These are phyloP conservation scores for Nephrotoma guestfalica DNA, from an alignment of 2,888 invertebrate genomes.

Conservation along the genomic window DNA sequence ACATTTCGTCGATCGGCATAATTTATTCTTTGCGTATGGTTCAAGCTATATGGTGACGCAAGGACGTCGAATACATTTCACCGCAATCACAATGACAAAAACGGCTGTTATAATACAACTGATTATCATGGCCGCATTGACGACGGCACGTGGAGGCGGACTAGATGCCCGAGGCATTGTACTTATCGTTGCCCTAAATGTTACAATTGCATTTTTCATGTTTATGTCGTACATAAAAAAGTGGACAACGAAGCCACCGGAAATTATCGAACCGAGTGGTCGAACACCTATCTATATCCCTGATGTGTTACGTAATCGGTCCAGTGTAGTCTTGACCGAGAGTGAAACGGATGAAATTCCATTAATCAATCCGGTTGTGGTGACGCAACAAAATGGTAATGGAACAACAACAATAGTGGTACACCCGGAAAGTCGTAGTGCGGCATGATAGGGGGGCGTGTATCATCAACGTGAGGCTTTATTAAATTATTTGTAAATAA, in stretches of 20 bases:
- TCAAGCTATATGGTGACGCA: constrained; percentile 74
- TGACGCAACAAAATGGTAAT: neutral
- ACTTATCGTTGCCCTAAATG: constrained; percentile 50
- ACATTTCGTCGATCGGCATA: constrained; percentile 88
- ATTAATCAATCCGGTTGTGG: neutral
- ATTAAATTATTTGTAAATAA: neutral
- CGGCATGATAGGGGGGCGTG: neutral
- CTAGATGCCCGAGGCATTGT: constrained; percentile 47
- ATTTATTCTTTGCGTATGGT: constrained; percentile 88
- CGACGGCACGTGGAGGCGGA: constrained; percentile 50
- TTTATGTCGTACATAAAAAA: constrained; percentile 55
- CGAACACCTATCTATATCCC: constrained; percentile 32
- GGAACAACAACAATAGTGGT: neutral
- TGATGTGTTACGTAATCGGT: constrained; percentile 20
- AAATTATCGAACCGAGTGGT: constrained; percentile 27
- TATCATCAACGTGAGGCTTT: neutral
- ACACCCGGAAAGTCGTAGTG: neutral
- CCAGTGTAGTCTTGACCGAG: neutral
- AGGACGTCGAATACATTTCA: constrained; percentile 63
- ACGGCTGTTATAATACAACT: constrained; percentile 62
- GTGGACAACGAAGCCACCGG: constrained; percentile 41
- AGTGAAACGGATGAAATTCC: neutral
- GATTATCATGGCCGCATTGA: constrained; percentile 62
- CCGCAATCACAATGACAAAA: constrained; percentile 75
- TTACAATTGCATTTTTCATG: constrained; percentile 48